A percentile compares a stretch with the other conserved stretches of the same genome.
These are phyloP conservation scores for Coleophora deauratella DNA, from an alignment of 2,888 invertebrate genomes.

Conservation along the genomic window DNA sequence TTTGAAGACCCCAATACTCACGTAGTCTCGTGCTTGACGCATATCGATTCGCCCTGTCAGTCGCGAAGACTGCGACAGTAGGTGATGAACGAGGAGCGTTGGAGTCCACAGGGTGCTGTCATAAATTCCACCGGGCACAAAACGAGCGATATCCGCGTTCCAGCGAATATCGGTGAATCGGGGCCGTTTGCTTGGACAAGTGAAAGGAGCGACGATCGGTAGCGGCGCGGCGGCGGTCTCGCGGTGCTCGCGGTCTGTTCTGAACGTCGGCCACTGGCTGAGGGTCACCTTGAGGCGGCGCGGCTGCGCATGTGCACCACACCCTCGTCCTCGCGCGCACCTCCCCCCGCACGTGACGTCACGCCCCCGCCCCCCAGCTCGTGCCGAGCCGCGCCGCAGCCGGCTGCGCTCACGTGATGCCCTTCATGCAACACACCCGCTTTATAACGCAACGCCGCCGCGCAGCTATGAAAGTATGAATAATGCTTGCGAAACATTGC, in stretches of 20 bases:
- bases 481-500: slow-evolving; percentile 28
- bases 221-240: slow-evolving; percentile 26
- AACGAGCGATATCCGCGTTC: slow-evolving; percentile 49
- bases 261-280: slow-evolving; percentile 36
- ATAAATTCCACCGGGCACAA: slow-evolving; percentile 53
- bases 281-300: slow-evolving; percentile 68
- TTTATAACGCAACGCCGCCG: slow-evolving; percentile 28
- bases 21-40: slow-evolving; percentile 67
- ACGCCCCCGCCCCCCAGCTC: slow-evolving; percentile 30
- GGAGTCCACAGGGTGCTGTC: slow-evolving; percentile 68
- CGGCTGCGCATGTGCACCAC: slow-evolving; percentile 58
- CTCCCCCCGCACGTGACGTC: slow-evolving; percentile 41
- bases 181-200: slow-evolving; percentile 36
- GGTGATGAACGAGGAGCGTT: slow-evolving; percentile 68
- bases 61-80: slow-evolving; percentile 60
- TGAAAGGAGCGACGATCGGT: slow-evolving; percentile 55
- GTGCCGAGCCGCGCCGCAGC: slow-evolving; percentile 18
- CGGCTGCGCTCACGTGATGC: slow-evolving; percentile 45
- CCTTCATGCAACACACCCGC: slow-evolving; percentile 44
- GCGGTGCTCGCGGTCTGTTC: too few species aligned
- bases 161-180: slow-evolving; percentile 47
- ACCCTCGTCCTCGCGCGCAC: slow-evolving; percentile 49
- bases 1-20: slow-evolving; percentile 50
- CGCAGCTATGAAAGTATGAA: slow-evolving; percentile 12
- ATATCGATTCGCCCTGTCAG: slow-evolving; percentile 71